Conservation (phyloP, 2,888 invertebrate species). For the Drosophila aldrichi region DNA sequence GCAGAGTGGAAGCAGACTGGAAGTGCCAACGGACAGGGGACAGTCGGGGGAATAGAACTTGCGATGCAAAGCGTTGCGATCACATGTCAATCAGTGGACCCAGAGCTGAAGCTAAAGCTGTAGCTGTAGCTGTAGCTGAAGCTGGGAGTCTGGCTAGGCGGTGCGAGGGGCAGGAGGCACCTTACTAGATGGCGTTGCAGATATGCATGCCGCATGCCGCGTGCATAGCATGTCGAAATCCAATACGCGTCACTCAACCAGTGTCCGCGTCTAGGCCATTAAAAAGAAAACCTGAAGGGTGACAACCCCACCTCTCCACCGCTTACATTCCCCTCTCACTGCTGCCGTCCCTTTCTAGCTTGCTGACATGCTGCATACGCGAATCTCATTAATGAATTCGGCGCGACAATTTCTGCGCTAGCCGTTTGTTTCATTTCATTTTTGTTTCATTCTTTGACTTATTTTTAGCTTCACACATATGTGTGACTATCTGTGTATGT, state of each 20-base stretch:
- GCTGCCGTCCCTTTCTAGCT: background rate
- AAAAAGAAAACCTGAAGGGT: constrained; percentile 63
- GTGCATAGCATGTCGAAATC: constrained; percentile 75
- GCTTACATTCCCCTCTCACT: too few species aligned
- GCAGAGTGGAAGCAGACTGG: background rate
- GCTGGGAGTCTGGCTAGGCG: constrained; percentile 1
- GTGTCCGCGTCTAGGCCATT: constrained; percentile 70
- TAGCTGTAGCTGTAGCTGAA: constrained; percentile 17
- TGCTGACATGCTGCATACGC: constrained; percentile 71
- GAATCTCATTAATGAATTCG: constrained; percentile 79
- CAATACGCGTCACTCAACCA: constrained; percentile 72
- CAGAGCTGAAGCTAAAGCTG: constrained; percentile 27
- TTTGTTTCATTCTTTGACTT: constrained; percentile 44
- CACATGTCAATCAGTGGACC: constrained; percentile 77
- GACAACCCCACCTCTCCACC: background rate
- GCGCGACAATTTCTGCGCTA: constrained; percentile 56
- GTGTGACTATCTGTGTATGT: background rate
- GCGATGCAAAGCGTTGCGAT: constrained; percentile 63
- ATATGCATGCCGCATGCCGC: constrained; percentile 73
- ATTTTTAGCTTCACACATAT: constrained; percentile 53
- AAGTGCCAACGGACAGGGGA: background rate
- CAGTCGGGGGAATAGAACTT: constrained; percentile 45
- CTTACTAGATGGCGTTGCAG: constrained; percentile 74
- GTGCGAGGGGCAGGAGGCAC: background rate
- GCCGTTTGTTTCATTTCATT: constrained; percentile 9